Percentiles rank a stretch among this genome's conserved stretches.
These are phyloP conservation scores for Lithophane leautieri DNA, from an alignment of 2,888 invertebrate species.

Conservation along the genomic window DNA sequence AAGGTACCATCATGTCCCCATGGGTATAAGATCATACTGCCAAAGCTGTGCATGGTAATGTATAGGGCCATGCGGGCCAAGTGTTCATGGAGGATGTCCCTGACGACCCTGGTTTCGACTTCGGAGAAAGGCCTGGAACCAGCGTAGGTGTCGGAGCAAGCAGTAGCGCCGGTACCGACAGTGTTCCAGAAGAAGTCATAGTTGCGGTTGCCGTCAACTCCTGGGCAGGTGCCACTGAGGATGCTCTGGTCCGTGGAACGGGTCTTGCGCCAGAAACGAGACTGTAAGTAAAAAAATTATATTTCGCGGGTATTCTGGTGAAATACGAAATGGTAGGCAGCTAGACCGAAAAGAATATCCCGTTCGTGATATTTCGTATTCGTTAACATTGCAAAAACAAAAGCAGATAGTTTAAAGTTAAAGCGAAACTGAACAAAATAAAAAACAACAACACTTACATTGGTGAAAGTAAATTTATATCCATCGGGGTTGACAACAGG, in stretches of 20 bases:
- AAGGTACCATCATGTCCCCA: slow-evolving; percentile 91
- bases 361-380: neutral
- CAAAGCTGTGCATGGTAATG: slow-evolving; percentile 94
- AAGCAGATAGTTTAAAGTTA: neutral
- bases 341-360: neutral
- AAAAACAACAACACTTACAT: slow-evolving; percentile 25
- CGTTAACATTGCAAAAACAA: neutral
- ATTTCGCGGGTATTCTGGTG: neutral
- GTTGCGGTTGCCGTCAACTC: slow-evolving; percentile 94
- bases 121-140: slow-evolving; percentile 92
- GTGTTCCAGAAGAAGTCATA: slow-evolving; percentile 93
- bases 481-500: slow-evolving; percentile 94
- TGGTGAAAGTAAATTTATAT: slow-evolving; percentile 89
- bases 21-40: slow-evolving; percentile 92
- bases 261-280: slow-evolving; percentile 93
- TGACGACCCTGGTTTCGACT: slow-evolving; percentile 91
- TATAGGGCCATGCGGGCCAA: slow-evolving; percentile 91
- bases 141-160: slow-evolving; percentile 91
- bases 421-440: neutral
- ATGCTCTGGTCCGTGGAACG: slow-evolving; percentile 85
- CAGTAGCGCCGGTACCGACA: slow-evolving; percentile 87
- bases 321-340: neutral
- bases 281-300: slow-evolving; percentile 77
- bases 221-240: slow-evolving; percentile 87
- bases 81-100: slow-evolving; percentile 89